Percentiles rank a stretch among this genome's conserved stretches.
Evolutionary conservation across 1,140 invertebrate genomes (phyloP).

Genomic region (Ectropis grisescens): DNA sequence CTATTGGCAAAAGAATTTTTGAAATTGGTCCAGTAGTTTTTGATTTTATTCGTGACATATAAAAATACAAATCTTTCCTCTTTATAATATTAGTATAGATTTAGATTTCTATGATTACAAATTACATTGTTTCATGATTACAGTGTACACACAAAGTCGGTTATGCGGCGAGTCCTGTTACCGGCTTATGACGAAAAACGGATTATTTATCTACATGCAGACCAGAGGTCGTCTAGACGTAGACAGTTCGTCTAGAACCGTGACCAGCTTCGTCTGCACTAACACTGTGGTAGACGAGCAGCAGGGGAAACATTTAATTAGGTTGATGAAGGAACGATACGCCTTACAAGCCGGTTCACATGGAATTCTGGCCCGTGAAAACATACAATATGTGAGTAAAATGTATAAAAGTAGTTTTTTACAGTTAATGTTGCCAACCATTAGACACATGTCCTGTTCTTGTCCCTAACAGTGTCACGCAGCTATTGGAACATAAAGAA

Average conservation of each 20-base stretch:
- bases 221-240: constrained; percentile 85
- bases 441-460: too few species aligned
- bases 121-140: too few species aligned
- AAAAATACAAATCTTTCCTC: too few species aligned
- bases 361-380: constrained; percentile 15
- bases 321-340: constrained; percentile 82
- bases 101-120: too few species aligned
- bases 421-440: too few species aligned
- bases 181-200: constrained; percentile 81
- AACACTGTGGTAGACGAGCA: constrained; percentile 83
- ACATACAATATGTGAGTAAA: constrained; percentile 32
- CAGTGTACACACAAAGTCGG: constrained; percentile 86
- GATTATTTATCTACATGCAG: constrained; percentile 83
- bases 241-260: constrained; percentile 76
- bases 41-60: too few species aligned
- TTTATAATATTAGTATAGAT: too few species aligned
- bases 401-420: too few species aligned
- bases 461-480: too few species aligned
- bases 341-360: constrained; percentile 9
- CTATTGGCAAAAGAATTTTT: too few species aligned
- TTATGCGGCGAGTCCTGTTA: constrained; percentile 85
- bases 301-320: constrained; percentile 77
- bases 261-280: constrained; percentile 87
- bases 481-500: too few species aligned
- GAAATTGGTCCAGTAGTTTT: too few species aligned